Evolutionary conservation across 2,888 invertebrate species (phyloP).

Genomic region (Drosophila austrosaltans): DNA sequence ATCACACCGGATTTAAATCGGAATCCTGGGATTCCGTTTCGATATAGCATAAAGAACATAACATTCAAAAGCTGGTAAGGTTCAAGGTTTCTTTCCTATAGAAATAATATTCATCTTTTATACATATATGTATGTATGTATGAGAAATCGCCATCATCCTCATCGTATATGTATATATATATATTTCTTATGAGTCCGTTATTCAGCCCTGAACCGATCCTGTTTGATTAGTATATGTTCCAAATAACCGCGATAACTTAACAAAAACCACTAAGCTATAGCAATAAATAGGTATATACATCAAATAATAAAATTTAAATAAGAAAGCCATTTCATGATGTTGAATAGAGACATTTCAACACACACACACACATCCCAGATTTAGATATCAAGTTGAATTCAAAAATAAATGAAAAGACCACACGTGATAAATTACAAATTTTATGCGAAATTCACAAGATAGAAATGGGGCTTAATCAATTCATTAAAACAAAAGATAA

Average conservation of each 20-base stretch:
- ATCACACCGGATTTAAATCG: constrained; percentile 1
- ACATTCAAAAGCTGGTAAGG: not conserved
- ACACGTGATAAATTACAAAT: constrained; percentile 47
- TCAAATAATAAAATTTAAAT: not conserved
- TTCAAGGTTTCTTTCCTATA: constrained; percentile 10
- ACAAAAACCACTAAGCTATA: constrained; percentile 3
- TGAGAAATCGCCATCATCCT: not conserved
- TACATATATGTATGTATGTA: constrained; percentile 6
- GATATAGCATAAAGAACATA: not conserved
- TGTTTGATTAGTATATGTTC: not conserved
- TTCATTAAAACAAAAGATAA: constrained; percentile 1
- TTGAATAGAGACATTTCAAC: not conserved
- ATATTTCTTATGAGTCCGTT: constrained; percentile 5
- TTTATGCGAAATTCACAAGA: constrained; percentile 16
- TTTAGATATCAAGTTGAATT: not conserved
- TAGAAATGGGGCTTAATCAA: constrained; percentile 2
- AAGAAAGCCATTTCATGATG: not conserved
- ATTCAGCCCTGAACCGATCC: not conserved
- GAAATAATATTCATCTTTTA: constrained; percentile 2
- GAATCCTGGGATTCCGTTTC: not conserved
- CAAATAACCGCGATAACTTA: not conserved
- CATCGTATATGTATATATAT: not conserved
- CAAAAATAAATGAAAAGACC: constrained; percentile 17
- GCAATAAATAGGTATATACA: constrained; percentile 7
- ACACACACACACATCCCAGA: not conserved